A percentile compares a stretch with the other conserved stretches of the same genome.
These are phyloP conservation scores for Zosterops pallidus DNA, from an alignment of 2,113 vertebrate genomes.

Conservation along the genomic window DNA sequence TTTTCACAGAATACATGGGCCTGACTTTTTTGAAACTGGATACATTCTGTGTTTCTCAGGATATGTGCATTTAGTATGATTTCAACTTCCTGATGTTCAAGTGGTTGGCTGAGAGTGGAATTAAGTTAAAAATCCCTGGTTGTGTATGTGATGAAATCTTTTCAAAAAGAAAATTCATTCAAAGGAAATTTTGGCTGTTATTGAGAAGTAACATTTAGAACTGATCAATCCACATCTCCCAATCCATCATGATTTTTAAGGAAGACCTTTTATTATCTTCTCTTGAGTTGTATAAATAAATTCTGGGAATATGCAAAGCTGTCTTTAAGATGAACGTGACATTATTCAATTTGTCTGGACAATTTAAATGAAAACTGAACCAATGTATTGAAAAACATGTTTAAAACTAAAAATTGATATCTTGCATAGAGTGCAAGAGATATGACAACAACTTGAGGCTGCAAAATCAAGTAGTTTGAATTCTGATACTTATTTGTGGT, in stretches of 20 bases:
- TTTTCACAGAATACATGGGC: background rate
- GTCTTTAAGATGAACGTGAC: background rate
- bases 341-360: background rate
- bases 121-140: background rate
- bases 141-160: background rate
- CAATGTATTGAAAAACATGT: background rate
- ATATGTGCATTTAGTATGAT: background rate
- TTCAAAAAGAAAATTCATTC: background rate
- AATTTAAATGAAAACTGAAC: background rate
- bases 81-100: background rate
- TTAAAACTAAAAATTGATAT: background rate
- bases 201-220: background rate
- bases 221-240: background rate
- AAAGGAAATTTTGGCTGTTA: background rate
- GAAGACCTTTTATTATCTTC: background rate
- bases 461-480: background rate
- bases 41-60: background rate
- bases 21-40: background rate
- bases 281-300: background rate
- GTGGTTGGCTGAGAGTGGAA: background rate
- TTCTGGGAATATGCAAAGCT: fast-evolving
- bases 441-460: too few species aligned
- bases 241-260: background rate
- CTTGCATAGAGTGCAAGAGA: background rate
- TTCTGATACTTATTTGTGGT: background rate